Base-by-base conservation (phyloP, 2,113 vertebrate genomes). In the Pluvialis apricaria region DNA sequence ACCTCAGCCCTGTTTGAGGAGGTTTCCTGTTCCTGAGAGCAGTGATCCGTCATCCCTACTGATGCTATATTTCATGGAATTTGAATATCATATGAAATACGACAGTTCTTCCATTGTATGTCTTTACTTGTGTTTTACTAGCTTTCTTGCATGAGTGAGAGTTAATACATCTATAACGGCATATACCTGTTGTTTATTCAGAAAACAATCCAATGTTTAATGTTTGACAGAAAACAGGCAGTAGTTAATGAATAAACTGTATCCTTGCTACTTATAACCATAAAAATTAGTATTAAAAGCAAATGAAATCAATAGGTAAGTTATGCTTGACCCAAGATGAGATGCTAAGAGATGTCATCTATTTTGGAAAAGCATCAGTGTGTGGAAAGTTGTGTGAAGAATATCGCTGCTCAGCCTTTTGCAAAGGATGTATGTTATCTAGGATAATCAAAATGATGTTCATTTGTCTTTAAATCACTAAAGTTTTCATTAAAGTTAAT, bases 401-500 rank as follows among this genome's bases (percentile, higher is more conserved):
- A n/a, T 76, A 42, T 73, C 5, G 3, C 51, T 92, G 36, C 51
- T 96, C 60, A 77, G 58, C 19, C 40, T 93, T 72, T 73, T 83
- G 47, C 90, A 78, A 93, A 93, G 78, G 70, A 61, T 65, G 6
- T 47, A 44, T 84, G 19, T 86, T 82, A 76, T 66, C 36, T 82
- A n/a, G 68, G 66, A 58, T 81, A 90, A 82, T n/a, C 20, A 45
- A 62, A 75, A 66, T 51, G 4, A 70, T 55, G 61, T 60, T 94
- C 6, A 79, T 92, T 90, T 95, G 19, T 88, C 45, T 85, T 90
- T 85, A 87, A 87, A 76, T 71, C 52, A 76, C 79, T 79, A 11
- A 80, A 76, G 58, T 52, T 96, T 91, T 96, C 62, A 72, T 87
- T 90, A 85, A 72, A n/a, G 58, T 77, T 95, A 94, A 88, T 72